Percentiles rank a stretch among this genome's conserved stretches.
These are phyloP conservation scores for Epinephelus lanceolatus DNA, from an alignment of 2,113 vertebrate genomes.

Conservation along the genomic window DNA sequence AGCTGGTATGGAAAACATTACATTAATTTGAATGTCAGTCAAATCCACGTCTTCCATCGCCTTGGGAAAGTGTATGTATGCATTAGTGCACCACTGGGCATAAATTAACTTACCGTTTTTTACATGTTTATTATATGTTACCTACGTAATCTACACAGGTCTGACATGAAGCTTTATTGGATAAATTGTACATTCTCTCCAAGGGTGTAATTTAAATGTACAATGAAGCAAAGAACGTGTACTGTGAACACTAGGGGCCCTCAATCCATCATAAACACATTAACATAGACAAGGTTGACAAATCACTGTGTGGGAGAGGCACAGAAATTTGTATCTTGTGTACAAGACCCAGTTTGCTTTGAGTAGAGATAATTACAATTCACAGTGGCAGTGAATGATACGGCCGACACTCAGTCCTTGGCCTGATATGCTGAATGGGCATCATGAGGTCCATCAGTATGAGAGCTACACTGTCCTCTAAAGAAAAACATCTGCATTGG, in stretches of 20 bases:
- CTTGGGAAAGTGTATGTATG: not conserved
- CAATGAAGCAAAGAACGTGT: slow-evolving; percentile 9
- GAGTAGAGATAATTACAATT: not conserved
- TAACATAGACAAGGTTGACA: slow-evolving; percentile 19
- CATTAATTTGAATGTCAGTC: slow-evolving; percentile 64
- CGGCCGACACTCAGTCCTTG: not conserved
- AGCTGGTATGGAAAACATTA: slow-evolving; percentile 43
- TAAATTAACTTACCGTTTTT: slow-evolving; percentile 25
- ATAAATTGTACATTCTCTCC: slow-evolving; percentile 17
- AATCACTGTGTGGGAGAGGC: slow-evolving; percentile 15
- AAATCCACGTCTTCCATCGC: slow-evolving; percentile 29
- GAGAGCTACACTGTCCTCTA: not conserved
- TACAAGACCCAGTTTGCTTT: not conserved
- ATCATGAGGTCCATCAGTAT: not conserved
- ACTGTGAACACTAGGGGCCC: not conserved
- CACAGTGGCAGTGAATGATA: not conserved
- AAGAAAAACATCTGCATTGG: not conserved
- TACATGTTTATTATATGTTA: slow-evolving; percentile 8
- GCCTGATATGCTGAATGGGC: not conserved
- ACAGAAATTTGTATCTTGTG: not conserved
- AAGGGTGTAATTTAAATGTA: slow-evolving; percentile 32
- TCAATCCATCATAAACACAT: slow-evolving; percentile 26
- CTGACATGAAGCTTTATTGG: slow-evolving; percentile 13
- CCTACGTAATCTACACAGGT: not conserved
- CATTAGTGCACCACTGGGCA: slow-evolving; percentile 14